Evolutionary conservation across 2,797 vertebrate genomes (phyloP).

Genomic region (Pseudochirops corinnae): DNA sequence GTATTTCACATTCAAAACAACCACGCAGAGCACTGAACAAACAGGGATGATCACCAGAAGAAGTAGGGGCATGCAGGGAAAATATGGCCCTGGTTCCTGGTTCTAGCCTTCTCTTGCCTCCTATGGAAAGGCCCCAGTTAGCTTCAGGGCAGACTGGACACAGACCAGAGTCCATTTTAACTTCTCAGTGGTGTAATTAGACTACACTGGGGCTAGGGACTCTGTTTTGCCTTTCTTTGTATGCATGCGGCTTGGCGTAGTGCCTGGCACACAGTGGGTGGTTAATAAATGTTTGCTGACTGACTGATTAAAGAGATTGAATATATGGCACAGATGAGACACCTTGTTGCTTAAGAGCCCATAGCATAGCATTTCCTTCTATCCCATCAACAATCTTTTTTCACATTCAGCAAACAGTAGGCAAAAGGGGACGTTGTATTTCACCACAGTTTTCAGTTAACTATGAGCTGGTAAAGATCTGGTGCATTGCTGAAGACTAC

Average conservation of each 20-base stretch:
- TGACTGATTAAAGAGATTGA: not conserved
- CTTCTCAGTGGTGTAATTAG: not conserved
- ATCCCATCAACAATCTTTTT: not conserved
- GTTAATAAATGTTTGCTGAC: not conserved
- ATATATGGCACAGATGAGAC: not conserved
- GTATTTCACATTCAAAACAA: not conserved
- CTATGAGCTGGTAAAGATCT: not conserved
- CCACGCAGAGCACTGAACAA: not conserved
- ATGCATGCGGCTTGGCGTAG: not conserved
- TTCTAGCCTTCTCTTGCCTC: not conserved
- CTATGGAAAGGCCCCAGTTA: not conserved
- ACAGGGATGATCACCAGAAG: not conserved
- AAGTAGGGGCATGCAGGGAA: not conserved
- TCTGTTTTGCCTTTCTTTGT: not conserved
- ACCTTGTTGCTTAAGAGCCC: not conserved
- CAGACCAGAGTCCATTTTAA: not conserved
- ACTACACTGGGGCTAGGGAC: too few species aligned
- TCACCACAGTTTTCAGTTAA: not conserved
- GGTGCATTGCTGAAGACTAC: not conserved
- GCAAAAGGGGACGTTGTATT: not conserved
- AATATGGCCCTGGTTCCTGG: not conserved
- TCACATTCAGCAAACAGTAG: not conserved
- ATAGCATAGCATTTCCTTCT: not conserved
- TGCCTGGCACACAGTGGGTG: not conserved
- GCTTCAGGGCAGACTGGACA: not conserved